These are phyloP conservation scores for Drosophila micromelanica DNA, from an alignment of 1,140 invertebrate genomes.

Conservation along the genomic window DNA sequence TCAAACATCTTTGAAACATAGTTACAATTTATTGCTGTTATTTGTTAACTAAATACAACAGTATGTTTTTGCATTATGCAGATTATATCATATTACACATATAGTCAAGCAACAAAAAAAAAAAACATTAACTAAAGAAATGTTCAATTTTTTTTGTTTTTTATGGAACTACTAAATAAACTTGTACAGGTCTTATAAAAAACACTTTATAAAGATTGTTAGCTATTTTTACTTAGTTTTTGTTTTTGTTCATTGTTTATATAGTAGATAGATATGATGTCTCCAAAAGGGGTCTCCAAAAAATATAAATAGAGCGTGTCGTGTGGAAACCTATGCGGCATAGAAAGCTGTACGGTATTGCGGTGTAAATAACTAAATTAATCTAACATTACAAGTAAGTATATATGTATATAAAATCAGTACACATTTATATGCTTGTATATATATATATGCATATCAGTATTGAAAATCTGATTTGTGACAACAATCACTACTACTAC, in stretches of 20 bases:
- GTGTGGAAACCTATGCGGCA: conserved; percentile 58
- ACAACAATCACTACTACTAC: conserved; percentile 56
- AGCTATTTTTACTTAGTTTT: conserved; percentile 30
- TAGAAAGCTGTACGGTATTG: conserved; percentile 45
- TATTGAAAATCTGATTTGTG: conserved; percentile 30
- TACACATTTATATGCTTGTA: conserved; percentile 72
- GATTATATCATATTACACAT: conserved; percentile 40
- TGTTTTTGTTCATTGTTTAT: not conserved
- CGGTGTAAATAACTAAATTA: conserved; percentile 59
- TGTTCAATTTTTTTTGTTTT: conserved; percentile 25
- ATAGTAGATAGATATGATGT: conserved; percentile 36
- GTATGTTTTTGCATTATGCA: conserved; percentile 46
- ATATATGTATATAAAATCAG: conserved; percentile 75
- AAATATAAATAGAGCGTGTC: conserved; percentile 71
- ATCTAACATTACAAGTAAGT: conserved; percentile 46
- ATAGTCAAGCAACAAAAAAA: conserved; percentile 47
- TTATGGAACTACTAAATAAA: conserved; percentile 14
- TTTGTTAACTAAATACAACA: conserved; percentile 72
- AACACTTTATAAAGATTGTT: conserved; percentile 24
- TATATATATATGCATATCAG: conserved; percentile 53
- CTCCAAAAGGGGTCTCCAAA: conserved; percentile 72
- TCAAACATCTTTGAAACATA: conserved; percentile 54
- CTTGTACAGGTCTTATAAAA: conserved; percentile 32
- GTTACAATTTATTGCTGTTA: conserved; percentile 74
- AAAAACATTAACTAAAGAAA: conserved; percentile 5